These are phyloP conservation scores for Hafferia zeledoni DNA, from an alignment of 2,797 vertebrate species.

Conservation along the genomic window DNA sequence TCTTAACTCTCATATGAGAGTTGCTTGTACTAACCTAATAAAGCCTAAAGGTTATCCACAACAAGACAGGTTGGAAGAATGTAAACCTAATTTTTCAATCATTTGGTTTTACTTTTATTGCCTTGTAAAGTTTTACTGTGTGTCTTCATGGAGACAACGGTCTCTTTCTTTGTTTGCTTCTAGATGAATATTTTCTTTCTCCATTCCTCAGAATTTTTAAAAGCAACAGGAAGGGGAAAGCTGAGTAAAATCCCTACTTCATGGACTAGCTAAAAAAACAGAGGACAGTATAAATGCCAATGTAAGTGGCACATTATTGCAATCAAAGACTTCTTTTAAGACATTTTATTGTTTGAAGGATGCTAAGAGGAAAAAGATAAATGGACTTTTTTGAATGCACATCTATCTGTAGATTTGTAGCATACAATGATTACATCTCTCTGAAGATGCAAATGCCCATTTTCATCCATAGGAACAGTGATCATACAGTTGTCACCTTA, in stretches of 20 bases:
- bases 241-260: not conserved
- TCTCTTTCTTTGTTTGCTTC: not conserved
- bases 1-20: not conserved
- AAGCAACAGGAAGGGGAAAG: not conserved
- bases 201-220: not conserved
- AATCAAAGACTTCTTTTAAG: not conserved
- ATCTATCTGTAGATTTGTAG: not conserved
- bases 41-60: not conserved
- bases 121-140: not conserved
- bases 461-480: not conserved
- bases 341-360: not conserved
- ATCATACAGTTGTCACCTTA: not conserved
- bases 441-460: not conserved
- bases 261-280: not conserved
- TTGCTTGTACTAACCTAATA: not conserved
- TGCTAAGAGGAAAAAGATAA: not conserved
- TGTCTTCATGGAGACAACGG: not conserved
- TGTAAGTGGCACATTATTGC: not conserved
- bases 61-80: not conserved
- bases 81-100: not conserved
- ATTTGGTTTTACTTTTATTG: not conserved
- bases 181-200: not conserved
- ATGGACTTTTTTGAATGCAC: not conserved
- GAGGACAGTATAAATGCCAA: not conserved
- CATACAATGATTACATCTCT: not conserved